phyloP scores from a whole-genome alignment of 2,113 vertebrate species.

The Seriola aureovittata region DNA sequence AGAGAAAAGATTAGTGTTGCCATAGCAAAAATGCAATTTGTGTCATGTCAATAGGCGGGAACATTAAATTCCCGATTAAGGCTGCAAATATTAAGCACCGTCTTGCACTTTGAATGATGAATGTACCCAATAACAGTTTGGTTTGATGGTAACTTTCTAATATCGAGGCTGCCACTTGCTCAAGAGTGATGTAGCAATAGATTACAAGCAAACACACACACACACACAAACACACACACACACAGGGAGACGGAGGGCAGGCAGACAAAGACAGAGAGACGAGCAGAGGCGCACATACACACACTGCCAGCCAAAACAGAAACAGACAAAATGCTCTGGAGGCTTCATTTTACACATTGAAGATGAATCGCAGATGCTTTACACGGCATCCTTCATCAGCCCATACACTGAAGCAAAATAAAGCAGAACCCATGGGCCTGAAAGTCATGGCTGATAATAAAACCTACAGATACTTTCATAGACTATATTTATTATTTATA shows the following conservation, averaged over 20 bases:
- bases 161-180: constrained; percentile 23
- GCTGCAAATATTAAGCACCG: constrained; percentile 7
- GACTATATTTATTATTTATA: too few species aligned
- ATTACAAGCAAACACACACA: constrained; percentile 33
- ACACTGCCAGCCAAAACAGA: constrained; percentile 36
- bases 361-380: constrained; percentile 48
- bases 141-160: constrained; percentile 27
- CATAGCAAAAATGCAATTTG: constrained; percentile 5
- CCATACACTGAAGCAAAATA: constrained; percentile 22
- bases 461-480: not conserved
- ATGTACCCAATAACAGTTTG: constrained; percentile 19
- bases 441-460: not conserved
- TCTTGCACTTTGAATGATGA: constrained; percentile 31
- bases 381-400: constrained; percentile 7
- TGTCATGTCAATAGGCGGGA: not conserved
- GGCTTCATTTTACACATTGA: constrained; percentile 37
- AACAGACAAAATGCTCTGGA: constrained; percentile 34
- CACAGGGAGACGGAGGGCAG: constrained; percentile 43
- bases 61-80: constrained; percentile 17
- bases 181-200: constrained; percentile 30
- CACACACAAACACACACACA: not conserved
- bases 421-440: constrained; percentile 8
- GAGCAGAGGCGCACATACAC: constrained; percentile 17
- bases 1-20: not conserved
- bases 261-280: constrained; percentile 29